Conservation (phyloP, 37 sponge, comb jelly and placozoan species). For the Beroe ovata region DNA sequence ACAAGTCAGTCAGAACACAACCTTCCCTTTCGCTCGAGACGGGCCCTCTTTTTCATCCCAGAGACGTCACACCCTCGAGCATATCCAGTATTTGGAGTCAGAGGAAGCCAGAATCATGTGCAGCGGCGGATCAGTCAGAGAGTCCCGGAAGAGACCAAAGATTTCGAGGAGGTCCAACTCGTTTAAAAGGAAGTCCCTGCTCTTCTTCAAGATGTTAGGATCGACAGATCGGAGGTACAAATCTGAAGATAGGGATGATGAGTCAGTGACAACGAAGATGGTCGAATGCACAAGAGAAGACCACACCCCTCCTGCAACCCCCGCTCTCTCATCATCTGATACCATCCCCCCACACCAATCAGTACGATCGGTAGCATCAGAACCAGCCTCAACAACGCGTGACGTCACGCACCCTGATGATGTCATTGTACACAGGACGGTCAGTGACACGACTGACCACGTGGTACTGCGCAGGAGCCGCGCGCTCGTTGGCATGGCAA, state of each 20-base stretch:
- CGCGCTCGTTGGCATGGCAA: background rate
- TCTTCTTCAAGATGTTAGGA: conserved; percentile 62
- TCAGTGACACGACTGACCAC: background rate
- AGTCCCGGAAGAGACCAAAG: conserved; percentile 25
- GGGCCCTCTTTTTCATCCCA: background rate
- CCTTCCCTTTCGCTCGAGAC: background rate
- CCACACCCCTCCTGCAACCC: background rate
- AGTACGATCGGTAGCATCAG: background rate
- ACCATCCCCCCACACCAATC: background rate
- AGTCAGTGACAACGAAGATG: background rate
- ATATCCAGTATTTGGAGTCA: background rate
- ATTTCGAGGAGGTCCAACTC: conserved; percentile 32
- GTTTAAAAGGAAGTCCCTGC: conserved; percentile 41
- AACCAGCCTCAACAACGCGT: background rate
- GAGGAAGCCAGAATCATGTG: background rate
- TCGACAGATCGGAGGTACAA: background rate
- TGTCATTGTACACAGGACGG: conserved; percentile 12
- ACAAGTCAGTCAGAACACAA: background rate
- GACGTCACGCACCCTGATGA: background rate
- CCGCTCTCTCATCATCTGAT: background rate
- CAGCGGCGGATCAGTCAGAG: background rate
- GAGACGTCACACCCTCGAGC: conserved; percentile 17
- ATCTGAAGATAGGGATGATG: background rate
- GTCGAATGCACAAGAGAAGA: background rate
- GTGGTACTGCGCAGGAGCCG: conserved; percentile 43